Conservation (phyloP, 2,888 invertebrate species). For the Lasioglossum calceatum region DNA sequence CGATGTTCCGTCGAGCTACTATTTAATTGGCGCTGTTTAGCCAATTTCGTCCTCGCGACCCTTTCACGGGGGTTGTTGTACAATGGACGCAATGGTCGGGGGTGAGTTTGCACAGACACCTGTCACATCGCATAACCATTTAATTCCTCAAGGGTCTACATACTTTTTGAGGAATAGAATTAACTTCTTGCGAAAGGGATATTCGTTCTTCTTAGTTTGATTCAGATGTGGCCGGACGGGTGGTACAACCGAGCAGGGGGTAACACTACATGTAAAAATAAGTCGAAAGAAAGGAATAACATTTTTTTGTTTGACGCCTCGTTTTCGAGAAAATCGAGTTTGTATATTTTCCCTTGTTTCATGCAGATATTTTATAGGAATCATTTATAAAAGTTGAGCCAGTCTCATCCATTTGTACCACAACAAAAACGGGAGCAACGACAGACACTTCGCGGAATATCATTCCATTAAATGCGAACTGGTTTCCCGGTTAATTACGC, state of each 20-base stretch:
- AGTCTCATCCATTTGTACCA: neutral
- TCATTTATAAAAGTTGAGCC: neutral
- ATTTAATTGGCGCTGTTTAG: constrained; percentile 30
- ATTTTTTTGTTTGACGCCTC: too few relatives aligned
- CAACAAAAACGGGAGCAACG: neutral
- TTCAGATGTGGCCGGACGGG: too few relatives aligned
- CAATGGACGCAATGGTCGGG: neutral
- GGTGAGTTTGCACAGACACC: neutral
- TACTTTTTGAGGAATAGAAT: neutral
- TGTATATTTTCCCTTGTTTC: too few relatives aligned
- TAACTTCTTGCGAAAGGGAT: too few relatives aligned
- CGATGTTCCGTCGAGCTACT: constrained; percentile 26
- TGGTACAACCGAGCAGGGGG: too few relatives aligned
- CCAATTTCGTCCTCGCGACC: neutral
- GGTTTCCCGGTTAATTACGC: neutral
- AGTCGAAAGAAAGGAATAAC: too few relatives aligned
- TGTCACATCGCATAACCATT: neutral
- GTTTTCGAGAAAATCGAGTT: too few relatives aligned
- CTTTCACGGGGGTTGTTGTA: neutral
- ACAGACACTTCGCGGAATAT: neutral
- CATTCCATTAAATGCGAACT: neutral
- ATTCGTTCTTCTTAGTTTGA: too few relatives aligned
- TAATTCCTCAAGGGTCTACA: neutral
- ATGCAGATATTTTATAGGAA: neutral
- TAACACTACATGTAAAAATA: too few relatives aligned